phyloP scores from a whole-genome alignment of 1,140 invertebrate species.

The Phthorimaea operculella region DNA sequence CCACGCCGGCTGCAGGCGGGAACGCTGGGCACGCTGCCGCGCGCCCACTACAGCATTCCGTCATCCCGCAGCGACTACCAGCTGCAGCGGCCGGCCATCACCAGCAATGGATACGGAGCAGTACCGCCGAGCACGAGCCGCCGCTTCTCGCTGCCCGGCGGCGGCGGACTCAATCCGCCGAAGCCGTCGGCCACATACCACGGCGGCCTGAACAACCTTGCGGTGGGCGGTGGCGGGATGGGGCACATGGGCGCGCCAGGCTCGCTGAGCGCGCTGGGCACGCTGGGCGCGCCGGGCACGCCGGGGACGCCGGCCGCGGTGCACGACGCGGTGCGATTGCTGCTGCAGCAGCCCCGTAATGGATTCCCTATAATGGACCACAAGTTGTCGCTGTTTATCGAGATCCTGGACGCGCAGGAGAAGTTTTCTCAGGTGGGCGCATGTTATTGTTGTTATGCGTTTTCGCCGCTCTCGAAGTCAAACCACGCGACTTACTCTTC shows the following conservation, averaged over 20 bases:
- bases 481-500: too few species aligned
- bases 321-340: constrained; percentile 74
- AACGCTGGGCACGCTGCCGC: constrained; percentile 54
- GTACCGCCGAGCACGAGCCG: constrained; percentile 52
- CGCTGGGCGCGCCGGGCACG: constrained; percentile 57
- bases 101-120: constrained; percentile 60
- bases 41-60: constrained; percentile 58
- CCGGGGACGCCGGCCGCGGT: constrained; percentile 69
- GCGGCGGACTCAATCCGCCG: constrained; percentile 55
- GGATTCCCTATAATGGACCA: constrained; percentile 80
- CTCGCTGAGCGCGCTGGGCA: not conserved
- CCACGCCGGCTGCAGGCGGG: constrained; percentile 35
- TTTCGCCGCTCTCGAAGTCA: too few species aligned
- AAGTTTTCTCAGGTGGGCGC: constrained; percentile 77
- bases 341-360: constrained; percentile 74
- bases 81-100: constrained; percentile 63
- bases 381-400: constrained; percentile 80
- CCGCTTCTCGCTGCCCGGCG: constrained; percentile 47
- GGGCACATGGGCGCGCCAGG: not conserved
- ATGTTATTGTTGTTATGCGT: not conserved
- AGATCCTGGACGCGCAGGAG: constrained; percentile 83
- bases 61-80: constrained; percentile 73
- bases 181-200: constrained; percentile 73
- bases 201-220: constrained; percentile 32
- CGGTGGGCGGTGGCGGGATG: constrained; percentile 15